Base-by-base conservation (phyloP, 1,140 invertebrate genomes). In the Gryon sp. region DNA sequence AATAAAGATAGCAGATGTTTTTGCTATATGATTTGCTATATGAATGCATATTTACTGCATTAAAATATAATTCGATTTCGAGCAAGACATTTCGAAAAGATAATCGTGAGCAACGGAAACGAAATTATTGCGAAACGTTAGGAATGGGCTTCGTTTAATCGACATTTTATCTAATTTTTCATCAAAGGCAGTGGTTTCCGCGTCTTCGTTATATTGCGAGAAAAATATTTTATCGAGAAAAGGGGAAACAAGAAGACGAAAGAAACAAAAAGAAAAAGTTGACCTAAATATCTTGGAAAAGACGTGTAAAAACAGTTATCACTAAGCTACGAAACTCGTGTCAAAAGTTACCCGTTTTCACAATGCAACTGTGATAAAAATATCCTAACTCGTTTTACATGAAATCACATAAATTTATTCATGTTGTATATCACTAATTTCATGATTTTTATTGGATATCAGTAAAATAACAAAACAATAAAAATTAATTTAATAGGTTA, bases 141-240 rank as follows among this genome's bases (percentile, higher is more conserved):
- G 19, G 22, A 7, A n/a, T 43, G n/a, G 19, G 19, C 12, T 22
- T 22, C n/a, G n/a, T 43, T 43, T 43, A 43, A 43, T 43, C 19
- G 19, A 22, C 40, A 18, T 43, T 43, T 11, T 22, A 43, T 22
- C 40, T 43, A 43, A 43, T 43, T 19, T 12, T 11, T 3, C 22
- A 43, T 43, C 40, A 43, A 43, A 43, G 9, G 19, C 19, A 22
- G 19, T 43, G 19, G 40, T 43, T 43, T 19, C 19, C 6, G 9
- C 7, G 19, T 11, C 19, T 16, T 9, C 16, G 38, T 41, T 41
- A 20, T 41, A 20, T 43, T 2, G n/a, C 18, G n/a, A 43, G 40
- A 4, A 22, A 43, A 43, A 43, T 22, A 43, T n/a, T 15, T 43
- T 19, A 22, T 43, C 36, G 18, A 19, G 36, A 43, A 18, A 11